phyloP scores from a whole-genome alignment of 53 echinoderm and acorn worm species.

The Apostichopus leukothele region DNA sequence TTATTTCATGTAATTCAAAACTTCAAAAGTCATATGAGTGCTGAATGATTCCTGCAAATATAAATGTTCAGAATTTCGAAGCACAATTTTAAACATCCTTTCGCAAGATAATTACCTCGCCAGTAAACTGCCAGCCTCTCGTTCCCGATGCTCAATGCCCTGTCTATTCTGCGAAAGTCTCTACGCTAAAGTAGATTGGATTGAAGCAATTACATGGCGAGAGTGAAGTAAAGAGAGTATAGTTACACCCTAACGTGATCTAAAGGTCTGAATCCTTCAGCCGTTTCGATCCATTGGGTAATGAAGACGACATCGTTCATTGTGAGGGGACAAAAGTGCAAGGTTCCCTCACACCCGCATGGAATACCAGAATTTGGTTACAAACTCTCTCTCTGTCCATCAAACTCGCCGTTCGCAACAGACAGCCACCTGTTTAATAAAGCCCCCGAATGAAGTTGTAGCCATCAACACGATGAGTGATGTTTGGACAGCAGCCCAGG shows the following conservation, averaged over 20 bases:
- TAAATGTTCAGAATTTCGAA: too few species aligned
- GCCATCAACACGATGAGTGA: neutral
- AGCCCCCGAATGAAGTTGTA: neutral
- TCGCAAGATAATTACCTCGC: too few species aligned
- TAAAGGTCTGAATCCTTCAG: neutral
- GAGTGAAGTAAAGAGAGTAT: too few species aligned
- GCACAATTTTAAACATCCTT: too few species aligned
- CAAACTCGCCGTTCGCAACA: neutral
- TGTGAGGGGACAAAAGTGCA: neutral
- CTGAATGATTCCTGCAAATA: too few species aligned
- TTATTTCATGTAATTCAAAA: too few species aligned
- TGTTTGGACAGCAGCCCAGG: neutral
- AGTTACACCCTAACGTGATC: neutral
- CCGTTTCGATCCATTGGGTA: neutral
- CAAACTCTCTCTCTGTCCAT: neutral
- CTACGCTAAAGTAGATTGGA: too few species aligned
- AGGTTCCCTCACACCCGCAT: neutral
- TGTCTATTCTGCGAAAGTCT: too few species aligned
- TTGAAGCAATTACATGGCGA: too few species aligned
- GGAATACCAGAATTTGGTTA: neutral
- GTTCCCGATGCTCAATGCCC: too few species aligned
- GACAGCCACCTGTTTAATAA: slow-evolving; percentile 27
- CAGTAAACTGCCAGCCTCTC: too few species aligned
- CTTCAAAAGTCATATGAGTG: too few species aligned
- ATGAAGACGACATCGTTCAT: neutral